Conservation (phyloP, 2,888 invertebrate genomes). For the Hyalella azteca region DNA sequence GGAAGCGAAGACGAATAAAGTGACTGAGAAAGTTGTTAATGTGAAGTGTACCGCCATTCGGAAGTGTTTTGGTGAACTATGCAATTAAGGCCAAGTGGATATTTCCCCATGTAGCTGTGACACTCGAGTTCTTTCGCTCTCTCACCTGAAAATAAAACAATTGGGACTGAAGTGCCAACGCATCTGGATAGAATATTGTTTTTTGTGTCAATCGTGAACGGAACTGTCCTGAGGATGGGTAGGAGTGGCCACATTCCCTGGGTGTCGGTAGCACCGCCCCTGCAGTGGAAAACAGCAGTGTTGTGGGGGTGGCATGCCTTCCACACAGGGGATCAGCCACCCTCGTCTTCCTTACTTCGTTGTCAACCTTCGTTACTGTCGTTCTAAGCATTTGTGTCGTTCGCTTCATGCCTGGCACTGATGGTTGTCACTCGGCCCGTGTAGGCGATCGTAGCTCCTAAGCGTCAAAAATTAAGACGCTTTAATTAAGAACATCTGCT, state of each 20-base stretch:
- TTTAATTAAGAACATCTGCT: background rate
- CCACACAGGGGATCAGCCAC: constrained; percentile 31
- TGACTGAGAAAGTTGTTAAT: background rate
- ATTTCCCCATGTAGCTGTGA: constrained; percentile 41
- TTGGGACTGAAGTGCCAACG: background rate
- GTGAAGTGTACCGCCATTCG: background rate
- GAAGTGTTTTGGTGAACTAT: constrained; percentile 31
- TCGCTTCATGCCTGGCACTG: background rate
- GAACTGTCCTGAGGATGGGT: constrained; percentile 18
- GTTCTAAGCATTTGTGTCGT: background rate
- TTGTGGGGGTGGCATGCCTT: constrained; percentile 35
- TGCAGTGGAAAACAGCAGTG: constrained; percentile 40
- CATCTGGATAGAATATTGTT: background rate
- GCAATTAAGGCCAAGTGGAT: constrained; percentile 3
- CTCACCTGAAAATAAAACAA: background rate
- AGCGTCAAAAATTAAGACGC: background rate
- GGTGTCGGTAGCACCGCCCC: constrained; percentile 38
- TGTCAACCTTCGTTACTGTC: background rate
- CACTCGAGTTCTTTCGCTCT: constrained; percentile 42
- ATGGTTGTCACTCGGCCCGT: background rate
- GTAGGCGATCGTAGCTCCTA: background rate
- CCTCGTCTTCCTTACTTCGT: background rate
- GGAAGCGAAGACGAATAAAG: constrained; percentile 47
- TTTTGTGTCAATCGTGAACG: constrained; percentile 1
- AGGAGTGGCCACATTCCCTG: constrained; percentile 22